A percentile compares a stretch with the other conserved stretches of the same genome.
Evolutionary conservation across 2,888 invertebrate species (phyloP).

Genomic region (Drosophila siamana): DNA sequence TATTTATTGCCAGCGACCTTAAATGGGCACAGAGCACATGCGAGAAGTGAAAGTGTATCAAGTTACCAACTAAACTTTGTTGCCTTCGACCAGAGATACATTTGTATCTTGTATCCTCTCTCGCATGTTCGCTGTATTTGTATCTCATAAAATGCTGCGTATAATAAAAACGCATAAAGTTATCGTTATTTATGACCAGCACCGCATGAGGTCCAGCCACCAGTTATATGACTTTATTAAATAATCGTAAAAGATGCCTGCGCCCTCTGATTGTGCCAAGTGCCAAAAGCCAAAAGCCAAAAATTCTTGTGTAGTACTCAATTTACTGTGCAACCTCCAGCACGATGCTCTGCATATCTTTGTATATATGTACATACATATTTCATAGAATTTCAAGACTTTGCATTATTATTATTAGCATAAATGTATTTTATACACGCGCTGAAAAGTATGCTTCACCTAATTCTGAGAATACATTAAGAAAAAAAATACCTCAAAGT

Average conservation of each 20-base stretch:
- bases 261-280: constrained; percentile 18
- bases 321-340: not conserved
- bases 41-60: constrained; percentile 81
- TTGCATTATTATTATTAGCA: not conserved
- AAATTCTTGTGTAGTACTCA: not conserved
- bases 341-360: not conserved
- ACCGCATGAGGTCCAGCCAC: constrained; percentile 21
- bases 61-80: constrained; percentile 61
- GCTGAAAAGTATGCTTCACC: not conserved
- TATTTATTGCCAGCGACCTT: constrained; percentile 81
- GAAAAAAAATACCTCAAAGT: not conserved
- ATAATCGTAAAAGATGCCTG: constrained; percentile 29
- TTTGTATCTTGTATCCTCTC: constrained; percentile 41
- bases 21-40: constrained; percentile 73
- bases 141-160: constrained; percentile 56
- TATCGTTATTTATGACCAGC: constrained; percentile 67
- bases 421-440: not conserved
- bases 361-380: not conserved
- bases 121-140: constrained; percentile 32
- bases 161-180: constrained; percentile 69
- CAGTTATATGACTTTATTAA: constrained; percentile 42
- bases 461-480: not conserved
- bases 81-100: constrained; percentile 24
- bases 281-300: not conserved
- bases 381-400: not conserved